Base-by-base conservation (phyloP, 2,888 invertebrate genomes). In the Scaptomyza reducta region DNA sequence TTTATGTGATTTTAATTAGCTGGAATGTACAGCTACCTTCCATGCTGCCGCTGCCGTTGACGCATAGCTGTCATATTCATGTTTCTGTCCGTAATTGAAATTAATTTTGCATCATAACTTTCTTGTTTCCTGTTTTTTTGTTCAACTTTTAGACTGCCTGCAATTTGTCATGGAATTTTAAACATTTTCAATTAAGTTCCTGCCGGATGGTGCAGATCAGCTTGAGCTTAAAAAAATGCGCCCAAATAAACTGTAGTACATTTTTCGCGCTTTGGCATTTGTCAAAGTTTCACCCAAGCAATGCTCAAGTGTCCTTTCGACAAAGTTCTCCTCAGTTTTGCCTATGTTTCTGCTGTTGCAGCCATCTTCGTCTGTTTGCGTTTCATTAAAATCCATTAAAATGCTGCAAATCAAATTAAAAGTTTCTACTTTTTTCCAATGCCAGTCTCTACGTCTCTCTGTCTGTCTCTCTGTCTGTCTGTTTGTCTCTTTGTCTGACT, bases 341-440 rank as follows among this genome's bases (percentile, higher is more conserved):
- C 51, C 51, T 45, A 29, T 41, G 25, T 44, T 45, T 42, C 33
- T 50, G 42, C 61, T 54, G 47, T 27, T 62, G 60, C 57, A 44
- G 50, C 51, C 45, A 53, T 73, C 78, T 71, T 75, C 63, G 85
- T 70, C 82, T 89, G 87, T 89, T 88, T 89, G 87, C 84, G 74
- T 86, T 88, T 87, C 82, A 88, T 84, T 89, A 82, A 85, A 87
- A 88, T 88, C 85, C 79, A 89, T 84, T 89, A 82, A 87, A 87
- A 87, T 85, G 82, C 89, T 84, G 89, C 87, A 88, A 88, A 88
- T 89, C 87, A 88, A 88, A 88, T 88, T 88, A 88, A 88, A 88
- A 88, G 78, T 88, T 88, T 87, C 70, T 60, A 79, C 78, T 89
- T 77, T 70, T 76, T 74, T 73, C 42, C 42, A 29, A 45, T 64